Evolutionary conservation across 2,113 vertebrate species (phyloP).

Genomic region (Cebidichthys violaceus): DNA sequence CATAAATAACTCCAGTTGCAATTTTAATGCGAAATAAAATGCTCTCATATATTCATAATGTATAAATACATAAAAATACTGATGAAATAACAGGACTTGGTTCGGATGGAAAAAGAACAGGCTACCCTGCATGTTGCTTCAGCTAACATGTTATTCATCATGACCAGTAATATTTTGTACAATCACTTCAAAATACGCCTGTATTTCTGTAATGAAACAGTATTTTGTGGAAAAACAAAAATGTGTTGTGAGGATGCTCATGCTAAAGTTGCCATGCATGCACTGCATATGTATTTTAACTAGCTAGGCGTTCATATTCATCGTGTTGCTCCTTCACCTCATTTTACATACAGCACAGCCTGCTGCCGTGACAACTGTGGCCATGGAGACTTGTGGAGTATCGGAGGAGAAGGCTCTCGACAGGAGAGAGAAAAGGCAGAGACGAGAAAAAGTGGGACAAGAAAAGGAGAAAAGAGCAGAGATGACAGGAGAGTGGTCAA

Average conservation of each 20-base stretch:
- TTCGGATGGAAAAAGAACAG: background rate
- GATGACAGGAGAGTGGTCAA: constrained; percentile 14
- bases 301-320: constrained; percentile 51
- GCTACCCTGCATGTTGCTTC: background rate
- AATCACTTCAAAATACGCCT: background rate
- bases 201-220: background rate
- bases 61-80: too few species aligned
- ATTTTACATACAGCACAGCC: constrained; percentile 66
- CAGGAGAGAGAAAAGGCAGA: constrained; percentile 30
- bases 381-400: constrained; percentile 77
- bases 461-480: constrained; percentile 26
- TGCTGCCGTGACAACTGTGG: constrained; percentile 81
- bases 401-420: constrained; percentile 48
- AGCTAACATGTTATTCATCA: background rate
- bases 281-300: constrained; percentile 27
- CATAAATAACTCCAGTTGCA: background rate
- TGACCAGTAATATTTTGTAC: background rate
- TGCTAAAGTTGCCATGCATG: background rate
- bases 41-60: background rate
- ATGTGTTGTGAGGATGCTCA: background rate
- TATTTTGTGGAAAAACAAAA: background rate
- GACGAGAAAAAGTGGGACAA: constrained; percentile 5
- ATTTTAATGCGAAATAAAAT: background rate
- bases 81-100: background rate
- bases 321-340: constrained; percentile 56